These are phyloP conservation scores for Oryzias woworae DNA, from an alignment of 2,113 vertebrate genomes.

Conservation along the genomic window DNA sequence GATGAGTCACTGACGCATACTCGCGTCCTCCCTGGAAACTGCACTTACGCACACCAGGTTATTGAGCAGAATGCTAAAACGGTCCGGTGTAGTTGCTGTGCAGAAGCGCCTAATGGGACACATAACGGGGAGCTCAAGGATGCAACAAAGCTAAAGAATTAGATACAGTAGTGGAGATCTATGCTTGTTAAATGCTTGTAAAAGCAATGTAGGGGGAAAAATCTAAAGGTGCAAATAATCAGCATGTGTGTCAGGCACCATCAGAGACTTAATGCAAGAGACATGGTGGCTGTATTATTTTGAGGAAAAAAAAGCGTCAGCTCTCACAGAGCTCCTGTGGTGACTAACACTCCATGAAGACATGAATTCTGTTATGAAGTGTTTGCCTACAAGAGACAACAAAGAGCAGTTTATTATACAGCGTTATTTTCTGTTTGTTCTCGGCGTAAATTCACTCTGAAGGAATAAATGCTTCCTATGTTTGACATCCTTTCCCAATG, in stretches of 20 bases:
- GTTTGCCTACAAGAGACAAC: not conserved
- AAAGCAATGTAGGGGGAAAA: not conserved
- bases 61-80: conserved; percentile 51
- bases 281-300: too few relatives aligned
- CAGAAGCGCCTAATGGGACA: not conserved
- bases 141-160: not conserved
- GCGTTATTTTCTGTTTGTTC: too few relatives aligned
- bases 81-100: conserved; percentile 3
- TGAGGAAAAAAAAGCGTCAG: not conserved
- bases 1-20: conserved; percentile 79
- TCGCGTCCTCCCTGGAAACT: conserved; percentile 69
- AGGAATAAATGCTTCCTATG: too few relatives aligned
- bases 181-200: not conserved
- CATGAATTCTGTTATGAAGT: not conserved
- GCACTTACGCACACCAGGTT: conserved; percentile 51
- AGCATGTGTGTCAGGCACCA: not conserved
- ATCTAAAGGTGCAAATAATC: conserved; percentile 3
- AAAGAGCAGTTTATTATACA: too few relatives aligned
- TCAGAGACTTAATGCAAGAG: not conserved
- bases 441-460: too few relatives aligned
- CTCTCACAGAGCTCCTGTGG: not conserved
- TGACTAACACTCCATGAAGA: not conserved
- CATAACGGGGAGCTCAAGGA: conserved; percentile 12
- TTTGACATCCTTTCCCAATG: too few relatives aligned
- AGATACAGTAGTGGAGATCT: not conserved